phyloP scores from a whole-genome alignment of 2,888 invertebrate species.

The Nezara viridula region DNA sequence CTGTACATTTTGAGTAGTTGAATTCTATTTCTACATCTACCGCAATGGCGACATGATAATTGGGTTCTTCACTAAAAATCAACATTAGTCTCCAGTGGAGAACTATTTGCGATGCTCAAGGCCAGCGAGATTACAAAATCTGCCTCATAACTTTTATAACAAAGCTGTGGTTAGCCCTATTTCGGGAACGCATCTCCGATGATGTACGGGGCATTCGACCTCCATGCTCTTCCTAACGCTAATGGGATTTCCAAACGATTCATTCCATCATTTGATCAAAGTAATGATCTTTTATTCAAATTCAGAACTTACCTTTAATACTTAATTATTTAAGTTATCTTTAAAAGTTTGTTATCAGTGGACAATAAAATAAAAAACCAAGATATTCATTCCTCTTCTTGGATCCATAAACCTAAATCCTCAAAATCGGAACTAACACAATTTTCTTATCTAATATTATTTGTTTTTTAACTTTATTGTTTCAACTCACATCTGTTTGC shows the following conservation, averaged over 20 bases:
- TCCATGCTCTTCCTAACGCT: neutral
- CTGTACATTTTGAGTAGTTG: no score
- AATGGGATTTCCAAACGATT: neutral
- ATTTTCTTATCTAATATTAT: no score
- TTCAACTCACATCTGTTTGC: no score
- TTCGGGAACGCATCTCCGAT: neutral
- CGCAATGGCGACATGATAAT: neutral
- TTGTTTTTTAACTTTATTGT: no score
- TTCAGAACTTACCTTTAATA: neutral
- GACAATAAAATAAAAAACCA: no score
- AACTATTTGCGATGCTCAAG: neutral
- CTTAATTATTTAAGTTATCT: no score
- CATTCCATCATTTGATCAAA: neutral
- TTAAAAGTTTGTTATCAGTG: no score
- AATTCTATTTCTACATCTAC: neutral
- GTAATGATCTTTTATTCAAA: neutral
- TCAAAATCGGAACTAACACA: no score
- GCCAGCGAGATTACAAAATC: neutral
- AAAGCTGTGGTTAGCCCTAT: neutral
- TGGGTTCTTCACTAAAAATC: neutral
- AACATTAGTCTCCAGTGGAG: neutral
- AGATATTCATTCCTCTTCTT: no score
- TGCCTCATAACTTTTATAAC: neutral
- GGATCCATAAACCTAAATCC: no score
- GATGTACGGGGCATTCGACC: neutral